These are phyloP conservation scores for Borostomias antarcticus DNA, from an alignment of 2,797 vertebrate genomes.

Conservation along the genomic window DNA sequence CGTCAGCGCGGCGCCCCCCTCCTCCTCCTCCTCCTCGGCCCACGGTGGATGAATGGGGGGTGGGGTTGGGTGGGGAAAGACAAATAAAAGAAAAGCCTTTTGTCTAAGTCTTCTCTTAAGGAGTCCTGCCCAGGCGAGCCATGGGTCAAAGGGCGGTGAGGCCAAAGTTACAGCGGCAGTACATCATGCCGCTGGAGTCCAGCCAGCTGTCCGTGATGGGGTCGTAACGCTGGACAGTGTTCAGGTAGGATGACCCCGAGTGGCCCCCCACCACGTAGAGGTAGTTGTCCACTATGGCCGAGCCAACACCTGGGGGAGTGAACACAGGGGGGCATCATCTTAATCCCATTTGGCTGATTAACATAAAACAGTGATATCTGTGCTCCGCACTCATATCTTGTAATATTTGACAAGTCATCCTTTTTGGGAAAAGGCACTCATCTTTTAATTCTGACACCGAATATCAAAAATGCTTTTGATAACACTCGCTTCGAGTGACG, in stretches of 20 bases:
- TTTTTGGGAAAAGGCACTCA: neutral
- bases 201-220: conserved; percentile 94
- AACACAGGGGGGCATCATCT: neutral
- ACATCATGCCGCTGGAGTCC: conserved; percentile 96
- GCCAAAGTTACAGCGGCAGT: conserved; percentile 98
- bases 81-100: conserved; percentile 60
- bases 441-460: neutral
- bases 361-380: no score
- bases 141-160: conserved; percentile 92
- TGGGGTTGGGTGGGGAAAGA: conserved; percentile 56
- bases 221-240: conserved; percentile 95
- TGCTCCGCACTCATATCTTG: no score
- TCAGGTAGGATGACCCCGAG: conserved; percentile 96
- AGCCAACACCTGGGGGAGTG: conserved; percentile 87
- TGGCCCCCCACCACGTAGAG: conserved; percentile 98
- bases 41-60: conserved; percentile 55
- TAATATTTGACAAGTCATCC: no score
- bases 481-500: neutral
- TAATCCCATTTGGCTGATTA: neutral
- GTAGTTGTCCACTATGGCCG: conserved; percentile 93
- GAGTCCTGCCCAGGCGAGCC: conserved; percentile 61
- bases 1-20: conserved; percentile 27
- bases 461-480: neutral
- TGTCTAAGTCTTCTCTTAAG: conserved; percentile 58
- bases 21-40: neutral